Percentiles rank a stretch among this genome's conserved stretches.
Conservation (phyloP, 64 coral and sea anemone species). For the Dendronephthya gigantea region DNA sequence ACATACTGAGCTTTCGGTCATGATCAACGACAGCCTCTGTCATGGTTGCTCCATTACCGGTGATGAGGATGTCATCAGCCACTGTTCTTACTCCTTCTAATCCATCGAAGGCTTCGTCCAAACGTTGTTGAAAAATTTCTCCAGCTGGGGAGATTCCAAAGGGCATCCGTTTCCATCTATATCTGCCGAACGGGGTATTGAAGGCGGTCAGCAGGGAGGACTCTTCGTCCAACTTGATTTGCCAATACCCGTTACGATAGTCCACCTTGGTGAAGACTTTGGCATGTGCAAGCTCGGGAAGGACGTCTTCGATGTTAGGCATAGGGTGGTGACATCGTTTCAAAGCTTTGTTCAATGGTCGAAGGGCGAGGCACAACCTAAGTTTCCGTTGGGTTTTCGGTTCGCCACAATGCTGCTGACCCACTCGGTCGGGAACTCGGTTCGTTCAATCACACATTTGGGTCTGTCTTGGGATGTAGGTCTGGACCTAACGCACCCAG, state of each 20-base stretch:
- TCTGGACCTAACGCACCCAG: not conserved
- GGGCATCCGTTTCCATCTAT: not conserved
- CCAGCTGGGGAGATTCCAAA: slow-evolving; percentile 4
- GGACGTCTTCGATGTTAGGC: slow-evolving; percentile 1
- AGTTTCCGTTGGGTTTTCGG: not conserved
- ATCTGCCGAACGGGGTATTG: slow-evolving; percentile 21
- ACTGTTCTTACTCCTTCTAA: too few relatives aligned
- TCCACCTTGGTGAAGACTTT: slow-evolving; percentile 28
- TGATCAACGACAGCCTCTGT: too few relatives aligned
- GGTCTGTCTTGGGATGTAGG: not conserved
- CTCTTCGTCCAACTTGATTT: not conserved
- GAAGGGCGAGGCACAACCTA: not conserved
- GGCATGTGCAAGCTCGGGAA: not conserved
- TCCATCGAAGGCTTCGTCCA: too few relatives aligned
- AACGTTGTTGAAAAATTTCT: slow-evolving; percentile 12
- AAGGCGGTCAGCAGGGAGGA: slow-evolving; percentile 18
- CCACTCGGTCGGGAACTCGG: not conserved
- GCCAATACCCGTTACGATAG: slow-evolving; percentile 10
- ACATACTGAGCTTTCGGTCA: too few relatives aligned
- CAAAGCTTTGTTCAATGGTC: not conserved
- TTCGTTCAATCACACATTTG: not conserved
- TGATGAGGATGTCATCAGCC: too few relatives aligned
- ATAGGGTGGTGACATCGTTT: slow-evolving; percentile 2
- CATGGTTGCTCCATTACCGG: too few relatives aligned
- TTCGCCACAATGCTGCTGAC: not conserved